Evolutionary conservation across 2,113 vertebrate species (phyloP).

Genomic region (Chrysemys picta): DNA sequence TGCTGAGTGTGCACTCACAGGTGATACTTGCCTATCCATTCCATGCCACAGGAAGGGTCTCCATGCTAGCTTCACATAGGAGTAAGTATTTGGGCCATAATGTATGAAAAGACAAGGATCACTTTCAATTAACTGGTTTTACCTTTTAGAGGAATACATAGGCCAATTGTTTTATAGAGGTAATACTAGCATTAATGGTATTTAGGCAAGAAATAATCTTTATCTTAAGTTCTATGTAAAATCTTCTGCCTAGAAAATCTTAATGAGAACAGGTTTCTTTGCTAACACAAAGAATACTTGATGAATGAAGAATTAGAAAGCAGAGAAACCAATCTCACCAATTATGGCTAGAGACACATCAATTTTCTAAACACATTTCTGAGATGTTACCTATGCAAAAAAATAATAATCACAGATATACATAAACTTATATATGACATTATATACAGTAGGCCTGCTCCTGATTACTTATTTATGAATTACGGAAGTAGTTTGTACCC

Average conservation of each 20-base stretch:
- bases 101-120: not conserved
- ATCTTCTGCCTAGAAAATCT: not conserved
- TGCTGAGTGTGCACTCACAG: not conserved
- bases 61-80: not conserved
- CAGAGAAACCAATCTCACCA: not conserved
- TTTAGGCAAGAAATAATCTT: not conserved
- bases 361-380: not conserved
- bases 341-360: not conserved
- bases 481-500: not conserved
- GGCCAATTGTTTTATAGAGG: not conserved
- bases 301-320: not conserved
- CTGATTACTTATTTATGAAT: not conserved
- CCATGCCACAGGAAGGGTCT: not conserved
- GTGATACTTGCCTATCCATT: not conserved
- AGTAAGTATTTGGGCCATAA: not conserved
- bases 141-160: not conserved
- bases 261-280: not conserved
- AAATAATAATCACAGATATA: not conserved
- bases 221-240: not conserved
- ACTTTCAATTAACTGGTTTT: not conserved
- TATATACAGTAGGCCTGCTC: accelerated
- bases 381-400: not conserved
- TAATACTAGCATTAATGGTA: accelerated
- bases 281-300: not conserved
- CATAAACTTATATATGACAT: not conserved